Base-by-base conservation (phyloP, 2,888 invertebrate genomes). In the Cheilosia pagana region DNA sequence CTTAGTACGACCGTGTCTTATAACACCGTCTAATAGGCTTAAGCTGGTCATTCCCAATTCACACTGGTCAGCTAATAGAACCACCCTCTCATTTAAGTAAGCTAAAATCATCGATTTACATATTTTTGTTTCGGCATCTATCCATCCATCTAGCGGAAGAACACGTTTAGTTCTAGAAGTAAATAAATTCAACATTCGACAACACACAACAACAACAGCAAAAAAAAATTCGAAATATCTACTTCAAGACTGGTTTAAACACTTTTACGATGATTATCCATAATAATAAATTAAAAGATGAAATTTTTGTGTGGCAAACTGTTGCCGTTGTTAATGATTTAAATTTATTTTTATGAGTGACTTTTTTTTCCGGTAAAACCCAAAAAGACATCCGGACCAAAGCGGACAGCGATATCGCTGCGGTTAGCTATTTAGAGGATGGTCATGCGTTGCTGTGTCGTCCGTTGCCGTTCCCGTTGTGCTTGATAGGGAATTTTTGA, bases 351-450 rank as follows among this genome's bases (percentile, higher is more conserved):
- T 48, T 63, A 21, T 50, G 39, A 28, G 12, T 63, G 50, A 35
- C 12, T 35, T 35, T 35, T 60, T 28, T 39, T 71, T 76, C 59
- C 43, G 82, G 82, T 78, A 82, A 83, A 83, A 83, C 82, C 82
- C 82, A 77, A 78, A 78, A 82, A 74, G 59, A 62, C 55, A 70
- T 77, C 77, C 77, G 77, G 60, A 68, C 68, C n/a, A 50, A 23
- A 10, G 25, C 35, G 35, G 7, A 45, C 28, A 5, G 53, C 48
- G 53, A 31, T 31, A 21, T n/a, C n/a, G n/a, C n/a, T n/a, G 43
- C 1, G 31, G 19, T 28, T 28, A 28, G 28, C 23, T 23, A 23
- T 23, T 25, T 25, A 25, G 6, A 25, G 25, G 28, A 12, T 35
- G 35, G 35, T 35, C 35, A 35, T 12, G 12, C 35, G 31, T 31